A percentile compares a stretch with the other conserved stretches of the same genome.
Conservation (phyloP, 2,113 vertebrate genomes). For the Grammomys dolichurus region DNA sequence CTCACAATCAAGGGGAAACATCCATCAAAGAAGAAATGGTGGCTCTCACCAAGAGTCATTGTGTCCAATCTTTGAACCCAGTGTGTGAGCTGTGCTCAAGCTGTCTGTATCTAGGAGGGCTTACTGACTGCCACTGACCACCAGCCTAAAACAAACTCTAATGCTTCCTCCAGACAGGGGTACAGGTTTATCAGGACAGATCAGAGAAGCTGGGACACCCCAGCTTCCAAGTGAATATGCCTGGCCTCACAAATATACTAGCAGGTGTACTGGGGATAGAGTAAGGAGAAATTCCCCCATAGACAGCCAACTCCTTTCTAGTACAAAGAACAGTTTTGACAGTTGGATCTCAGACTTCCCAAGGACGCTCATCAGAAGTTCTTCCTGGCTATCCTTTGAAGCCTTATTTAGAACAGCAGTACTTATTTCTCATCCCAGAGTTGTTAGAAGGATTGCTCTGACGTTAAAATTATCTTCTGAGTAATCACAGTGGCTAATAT, state of each 20-base stretch:
- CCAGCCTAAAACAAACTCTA: too few species aligned
- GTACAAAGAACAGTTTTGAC: background rate
- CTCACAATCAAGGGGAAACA: background rate
- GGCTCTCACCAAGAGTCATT: background rate
- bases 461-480: background rate
- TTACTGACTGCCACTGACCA: background rate
- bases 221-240: too few species aligned
- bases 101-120: background rate
- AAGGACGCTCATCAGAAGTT: background rate
- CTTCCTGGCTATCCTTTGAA: background rate
- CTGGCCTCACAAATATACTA: background rate
- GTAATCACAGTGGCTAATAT: background rate
- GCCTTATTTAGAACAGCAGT: background rate
- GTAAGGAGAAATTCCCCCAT: background rate
- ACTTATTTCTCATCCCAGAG: background rate
- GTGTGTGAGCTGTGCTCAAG: background rate
- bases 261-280: background rate
- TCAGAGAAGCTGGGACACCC: background rate
- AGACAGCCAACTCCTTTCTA: background rate
- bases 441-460: background rate
- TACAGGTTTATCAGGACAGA: too few species aligned
- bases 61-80: background rate
- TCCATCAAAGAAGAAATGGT: background rate
- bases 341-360: background rate
- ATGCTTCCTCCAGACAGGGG: background rate